Evolutionary conservation across 2,113 vertebrate species (phyloP), one percentile per base, ranked within the genome.

Genomic region (Noctilio leporinus): DNA sequence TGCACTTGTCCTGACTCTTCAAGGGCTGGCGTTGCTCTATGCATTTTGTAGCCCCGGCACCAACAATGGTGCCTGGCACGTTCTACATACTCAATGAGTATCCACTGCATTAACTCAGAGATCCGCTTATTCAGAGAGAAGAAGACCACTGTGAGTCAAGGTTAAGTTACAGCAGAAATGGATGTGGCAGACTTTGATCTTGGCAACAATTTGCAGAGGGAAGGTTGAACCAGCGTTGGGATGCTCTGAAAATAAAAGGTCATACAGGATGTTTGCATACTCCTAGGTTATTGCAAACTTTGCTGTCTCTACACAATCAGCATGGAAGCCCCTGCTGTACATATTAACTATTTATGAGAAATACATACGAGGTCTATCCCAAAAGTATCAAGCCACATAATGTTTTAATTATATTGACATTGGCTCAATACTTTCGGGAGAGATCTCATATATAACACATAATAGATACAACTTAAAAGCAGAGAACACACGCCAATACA

Each of bases 191-290:
- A 81, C 53, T 38, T 7, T 65, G 80, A 89, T 40, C 47, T 55
- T 51, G 70, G 43, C 38, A 95, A 53, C 43, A 70, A 62, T 80
- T 10, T 84, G 24, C 65, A 78, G 38, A 49, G 73, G 90, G 57
- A 88, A 86, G 4, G 10, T 2, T 85, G 24, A 93, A 26, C 24
- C 14, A 87, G 65, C 20, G 49, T 43, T 84, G n/a, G 43, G 40
- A 90, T 85, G 49, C 38, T 73, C 65, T 85, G 40, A 47, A 96
- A 95, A 86, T 62, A 4, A 92, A 95, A 80, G 24, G 81, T 3
- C 7, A 69, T 35, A 22, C 2, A 75, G 81, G 20, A 72, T 38
- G 2, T 76, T 57, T 59, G 51, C 47, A n/a, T 30, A 33, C 14
- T 78, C 57, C 40, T 49, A 45, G 64, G 67, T 81, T 86, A 85